Evolutionary conservation across 2,797 vertebrate genomes (phyloP).

Genomic region (Lepus oiostolus): DNA sequence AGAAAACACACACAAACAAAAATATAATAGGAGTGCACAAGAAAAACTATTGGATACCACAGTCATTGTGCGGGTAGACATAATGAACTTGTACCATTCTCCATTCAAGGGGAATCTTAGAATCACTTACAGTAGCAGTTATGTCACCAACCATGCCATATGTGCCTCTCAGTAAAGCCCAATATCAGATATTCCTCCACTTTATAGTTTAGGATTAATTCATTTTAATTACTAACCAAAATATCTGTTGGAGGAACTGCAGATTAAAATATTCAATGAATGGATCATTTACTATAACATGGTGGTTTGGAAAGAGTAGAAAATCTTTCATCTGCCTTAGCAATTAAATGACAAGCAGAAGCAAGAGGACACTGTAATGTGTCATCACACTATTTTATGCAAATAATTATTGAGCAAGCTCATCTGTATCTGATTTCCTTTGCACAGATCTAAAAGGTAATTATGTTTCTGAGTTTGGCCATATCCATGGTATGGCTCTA

Average conservation of each 20-base stretch:
- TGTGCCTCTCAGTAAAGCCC: neutral
- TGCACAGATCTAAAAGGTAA: conserved; percentile 63
- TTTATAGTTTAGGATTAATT: conserved; percentile 9
- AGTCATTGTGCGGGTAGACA: too few relatives aligned
- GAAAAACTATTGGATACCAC: neutral
- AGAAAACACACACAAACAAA: neutral
- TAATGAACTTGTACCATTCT: neutral
- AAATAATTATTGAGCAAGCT: conserved; percentile 60
- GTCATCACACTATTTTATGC: conserved; percentile 53
- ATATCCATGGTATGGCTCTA: conserved; percentile 46
- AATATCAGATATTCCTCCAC: neutral
- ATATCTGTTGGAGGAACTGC: neutral
- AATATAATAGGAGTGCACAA: neutral
- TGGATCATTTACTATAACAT: conserved; percentile 24
- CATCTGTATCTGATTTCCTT: conserved; percentile 82
- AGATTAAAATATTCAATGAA: conserved; percentile 30
- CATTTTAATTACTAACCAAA: conserved; percentile 46
- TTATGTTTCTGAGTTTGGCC: conserved; percentile 53
- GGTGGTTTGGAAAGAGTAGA: conserved; percentile 56
- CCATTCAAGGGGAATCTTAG: neutral
- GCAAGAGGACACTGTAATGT: conserved; percentile 32
- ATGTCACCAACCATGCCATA: neutral
- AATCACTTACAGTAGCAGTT: neutral
- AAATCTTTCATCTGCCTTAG: conserved; percentile 44
- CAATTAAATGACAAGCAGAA: conserved; percentile 79